Evolutionary conservation across 2,888 invertebrate genomes (phyloP), one percentile per base, ranked within the genome.

Genomic region (Pollenia griseotomentosa): DNA sequence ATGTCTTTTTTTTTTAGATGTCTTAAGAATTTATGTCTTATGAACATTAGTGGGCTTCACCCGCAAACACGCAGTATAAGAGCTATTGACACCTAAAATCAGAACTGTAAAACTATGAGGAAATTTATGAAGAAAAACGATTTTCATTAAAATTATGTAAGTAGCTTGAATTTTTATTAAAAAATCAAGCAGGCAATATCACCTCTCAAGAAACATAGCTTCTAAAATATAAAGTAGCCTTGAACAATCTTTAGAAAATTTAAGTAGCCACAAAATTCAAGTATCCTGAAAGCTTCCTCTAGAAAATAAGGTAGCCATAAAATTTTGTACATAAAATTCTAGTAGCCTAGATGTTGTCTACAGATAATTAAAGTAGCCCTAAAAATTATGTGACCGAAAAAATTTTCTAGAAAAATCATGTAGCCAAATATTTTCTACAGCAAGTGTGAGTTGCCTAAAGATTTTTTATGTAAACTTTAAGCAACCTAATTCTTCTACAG

Each of bases 11-110:
- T 16, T 53, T 46, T 61, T 14, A 44, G 61, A 70, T 44, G 53
- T 71, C 70, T 65, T 48, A 42, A 73, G 42, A 9, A 55, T 73
- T 73, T 82, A 53, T 55, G 59, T 33, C 59, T 12, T 23, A n/a
- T 71, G 48, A 63, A 55, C 51, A 85, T 78, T 82, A 73, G 65
- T 66, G 59, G 77, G 85, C 81, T 82, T 85, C 85, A 82, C 77
- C 85, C 77, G 61, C 81, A 85, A 80, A 71, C 70, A 75, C 65
- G 68, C 75, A 80, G 33, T 80, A 10, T 55, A 33, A 16, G 44
- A 46, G 63, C 63, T 51, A 79, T 51, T 70, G 59, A 44, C 44
- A 61, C 16, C 40, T 65, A 0, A 11, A 57, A 46, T n/a, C 81
- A 68, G 75, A 11, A 10, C 12, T 23, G n/a, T 19, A n/a, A 61